Evolutionary conservation across 2,888 invertebrate species (phyloP).

Genomic region (Leucophenga maculata): DNA sequence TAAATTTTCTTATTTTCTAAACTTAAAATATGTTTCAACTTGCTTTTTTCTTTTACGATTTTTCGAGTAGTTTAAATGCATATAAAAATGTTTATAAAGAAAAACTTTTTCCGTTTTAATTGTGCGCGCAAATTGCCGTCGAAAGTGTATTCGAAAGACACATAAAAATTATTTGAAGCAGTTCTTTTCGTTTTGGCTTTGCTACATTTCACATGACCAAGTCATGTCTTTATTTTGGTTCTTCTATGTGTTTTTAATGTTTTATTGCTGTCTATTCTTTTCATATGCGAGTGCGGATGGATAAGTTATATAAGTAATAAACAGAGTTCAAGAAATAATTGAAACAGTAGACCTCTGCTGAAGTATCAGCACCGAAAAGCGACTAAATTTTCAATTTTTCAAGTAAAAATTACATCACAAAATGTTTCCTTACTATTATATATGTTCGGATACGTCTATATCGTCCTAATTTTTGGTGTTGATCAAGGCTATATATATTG

Average conservation of each 20-base stretch:
- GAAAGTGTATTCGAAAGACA: constrained; percentile 2
- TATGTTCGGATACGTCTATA: no score
- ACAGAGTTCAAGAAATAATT: no score
- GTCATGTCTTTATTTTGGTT: background rate
- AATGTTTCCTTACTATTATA: no score
- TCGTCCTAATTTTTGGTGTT: no score
- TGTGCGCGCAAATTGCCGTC: constrained; percentile 7
- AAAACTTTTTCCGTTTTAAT: constrained; percentile 20
- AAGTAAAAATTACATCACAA: no score
- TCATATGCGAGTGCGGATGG: background rate
- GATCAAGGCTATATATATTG: no score
- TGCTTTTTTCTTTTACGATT: background rate
- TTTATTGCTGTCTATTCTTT: constrained; percentile 4
- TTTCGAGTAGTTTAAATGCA: constrained; percentile 15
- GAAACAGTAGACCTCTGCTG: no score
- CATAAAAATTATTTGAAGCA: background rate
- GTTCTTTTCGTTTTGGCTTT: background rate
- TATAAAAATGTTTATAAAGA: background rate
- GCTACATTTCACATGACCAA: background rate
- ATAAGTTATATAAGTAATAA: no score
- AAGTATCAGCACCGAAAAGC: no score
- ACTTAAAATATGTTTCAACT: constrained; percentile 4
- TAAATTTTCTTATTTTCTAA: no score
- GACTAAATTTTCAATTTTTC: no score
- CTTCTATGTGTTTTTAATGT: constrained; percentile 14